Evolutionary conservation across 2,797 vertebrate species (phyloP), one percentile per base, ranked within the genome.

Genomic region (Typhlichthys subterraneus): DNA sequence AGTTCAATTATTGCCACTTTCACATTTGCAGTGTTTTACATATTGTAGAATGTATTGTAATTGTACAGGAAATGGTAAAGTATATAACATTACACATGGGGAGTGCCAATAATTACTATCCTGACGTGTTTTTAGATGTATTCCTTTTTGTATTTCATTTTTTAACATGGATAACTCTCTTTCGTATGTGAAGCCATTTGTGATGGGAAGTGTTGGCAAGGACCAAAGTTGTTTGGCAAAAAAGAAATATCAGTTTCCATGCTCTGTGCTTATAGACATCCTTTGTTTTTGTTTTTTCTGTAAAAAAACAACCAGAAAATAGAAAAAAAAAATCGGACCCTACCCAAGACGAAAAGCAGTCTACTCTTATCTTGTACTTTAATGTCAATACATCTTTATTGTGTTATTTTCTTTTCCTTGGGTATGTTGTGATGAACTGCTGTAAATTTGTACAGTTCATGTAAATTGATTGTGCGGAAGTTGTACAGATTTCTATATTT

Each of bases 401-500:
- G 85, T 90, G 88, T 93, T 78, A 76, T 94, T 96, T 89, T 87
- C 74, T 88, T 91, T 89, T 90, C 82, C 89, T 93, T 91, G 92
- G 95, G 95, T 99, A 97, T 98, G 95, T 98, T 95, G 95, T 96
- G 95, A 98, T 99, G 97, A 99, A 98, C 97, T 98, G 97, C 95
- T 99, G 97, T 99, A 99, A 98, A 99, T 99, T 98, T 99, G 97
- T 99, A 99, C 98, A 99, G 97, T 99, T 99, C 98, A 99, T 99
- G 97, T 99, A 99, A 97, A 99, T 99, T 98, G 96, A 98, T 97
- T 96, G 97, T 99, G 95, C 94, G 95, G 96, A 99, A 98, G 96
- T 98, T 99, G 97, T 99, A 99, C 96, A 99, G 97, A 99, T 98
- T 99, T 99, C 97, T 99, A 99, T 99, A 98, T 99, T 99, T 99